Percentiles rank a stretch among this genome's conserved stretches.
phyloP scores from a whole-genome alignment of 2,888 invertebrate species.

The Melieria picta region DNA sequence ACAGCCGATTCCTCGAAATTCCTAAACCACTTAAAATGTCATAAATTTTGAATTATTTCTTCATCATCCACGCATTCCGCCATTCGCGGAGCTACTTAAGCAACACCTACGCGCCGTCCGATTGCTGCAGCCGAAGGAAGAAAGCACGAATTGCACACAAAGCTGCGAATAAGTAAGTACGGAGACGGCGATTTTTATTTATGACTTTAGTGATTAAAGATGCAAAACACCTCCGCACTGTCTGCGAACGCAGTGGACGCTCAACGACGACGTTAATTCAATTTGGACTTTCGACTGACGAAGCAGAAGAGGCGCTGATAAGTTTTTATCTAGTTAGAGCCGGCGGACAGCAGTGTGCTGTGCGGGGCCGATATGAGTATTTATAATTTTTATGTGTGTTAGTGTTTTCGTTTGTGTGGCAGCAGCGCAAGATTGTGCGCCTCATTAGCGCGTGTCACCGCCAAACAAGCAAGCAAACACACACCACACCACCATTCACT shows the following conservation, averaged over 20 bases:
- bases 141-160: neutral
- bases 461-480: conserved; percentile 4
- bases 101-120: conserved; percentile 17
- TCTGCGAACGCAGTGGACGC: neutral
- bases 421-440: neutral
- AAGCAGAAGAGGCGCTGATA: conserved; percentile 20
- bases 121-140: neutral
- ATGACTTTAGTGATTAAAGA: conserved; percentile 17
- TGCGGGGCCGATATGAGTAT: neutral
- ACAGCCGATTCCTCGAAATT: neutral
- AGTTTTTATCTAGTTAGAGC: conserved; percentile 16
- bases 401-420: neutral
- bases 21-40: conserved; percentile 25
- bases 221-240: neutral
- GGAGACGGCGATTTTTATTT: conserved; percentile 2
- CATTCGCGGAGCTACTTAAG: conserved; percentile 8
- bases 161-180: neutral
- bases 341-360: neutral
- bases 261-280: conserved; percentile 18
- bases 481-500: neutral
- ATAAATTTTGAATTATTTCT: conserved; percentile 28
- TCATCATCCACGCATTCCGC: neutral
- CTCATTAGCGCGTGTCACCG: conserved; percentile 31
- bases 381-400: neutral
- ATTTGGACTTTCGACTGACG: neutral